Evolutionary conservation across 2,888 invertebrate genomes (phyloP).

Genomic region (Dryocosmus kuriphilus): DNA sequence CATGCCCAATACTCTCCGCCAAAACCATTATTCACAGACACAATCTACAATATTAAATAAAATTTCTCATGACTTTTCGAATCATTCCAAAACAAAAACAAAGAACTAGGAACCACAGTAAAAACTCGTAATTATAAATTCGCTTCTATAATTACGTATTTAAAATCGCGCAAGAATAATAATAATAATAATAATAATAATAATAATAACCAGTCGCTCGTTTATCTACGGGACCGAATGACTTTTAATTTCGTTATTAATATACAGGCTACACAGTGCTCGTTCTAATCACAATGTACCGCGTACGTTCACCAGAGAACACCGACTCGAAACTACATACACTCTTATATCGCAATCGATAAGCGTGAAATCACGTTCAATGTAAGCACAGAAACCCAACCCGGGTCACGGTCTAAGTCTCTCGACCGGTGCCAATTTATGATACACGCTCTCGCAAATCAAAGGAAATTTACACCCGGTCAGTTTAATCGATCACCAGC

Average conservation of each 20-base stretch:
- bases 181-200: slow-evolving; percentile 16
- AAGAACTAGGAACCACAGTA: slow-evolving; percentile 35
- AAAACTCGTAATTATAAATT: slow-evolving; percentile 36
- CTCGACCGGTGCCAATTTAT: not conserved
- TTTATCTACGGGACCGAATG: slow-evolving; percentile 45
- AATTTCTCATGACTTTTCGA: slow-evolving; percentile 12
- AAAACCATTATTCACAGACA: slow-evolving; percentile 12
- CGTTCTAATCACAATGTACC: slow-evolving; percentile 33
- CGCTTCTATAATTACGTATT: slow-evolving; percentile 33
- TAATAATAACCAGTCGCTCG: slow-evolving; percentile 23
- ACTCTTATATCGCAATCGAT: slow-evolving; percentile 31
- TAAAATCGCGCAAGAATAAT: slow-evolving; percentile 31
- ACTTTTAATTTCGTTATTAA: slow-evolving; percentile 48
- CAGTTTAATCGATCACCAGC: slow-evolving; percentile 7
- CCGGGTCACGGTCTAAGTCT: slow-evolving; percentile 19
- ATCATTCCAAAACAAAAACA: slow-evolving; percentile 13
- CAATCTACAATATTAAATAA: slow-evolving; percentile 21
- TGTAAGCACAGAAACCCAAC: slow-evolving; percentile 22
- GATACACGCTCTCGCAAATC: slow-evolving; percentile 23
- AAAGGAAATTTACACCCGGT: slow-evolving; percentile 20
- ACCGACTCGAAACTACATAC: slow-evolving; percentile 32
- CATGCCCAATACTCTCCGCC: slow-evolving; percentile 24
- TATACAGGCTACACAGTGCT: slow-evolving; percentile 30
- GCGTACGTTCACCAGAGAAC: slow-evolving; percentile 34
- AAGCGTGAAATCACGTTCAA: slow-evolving; percentile 23